Conservation (phyloP, 2,113 vertebrate species). For the Heterotilapia buettikoferi region DNA sequence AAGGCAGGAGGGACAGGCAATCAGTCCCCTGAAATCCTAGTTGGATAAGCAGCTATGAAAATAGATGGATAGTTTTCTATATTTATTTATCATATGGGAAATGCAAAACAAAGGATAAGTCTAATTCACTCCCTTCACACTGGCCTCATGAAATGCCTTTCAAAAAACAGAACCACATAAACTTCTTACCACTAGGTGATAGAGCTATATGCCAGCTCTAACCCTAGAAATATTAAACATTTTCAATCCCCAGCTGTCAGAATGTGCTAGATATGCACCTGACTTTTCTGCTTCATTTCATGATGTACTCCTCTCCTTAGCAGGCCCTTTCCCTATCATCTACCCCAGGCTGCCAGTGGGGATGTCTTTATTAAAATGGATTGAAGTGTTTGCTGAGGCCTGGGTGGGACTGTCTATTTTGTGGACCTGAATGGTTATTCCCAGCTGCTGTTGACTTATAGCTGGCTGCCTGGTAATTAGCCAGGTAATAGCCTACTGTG, state of each 20-base stretch:
- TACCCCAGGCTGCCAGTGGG: neutral
- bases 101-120: neutral
- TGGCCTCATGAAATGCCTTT: neutral
- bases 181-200: neutral
- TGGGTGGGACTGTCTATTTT: conserved; percentile 14
- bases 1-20: neutral
- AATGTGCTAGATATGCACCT: neutral
- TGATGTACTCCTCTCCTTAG: neutral
- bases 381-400: conserved; percentile 49
- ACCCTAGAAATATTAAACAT: neutral
- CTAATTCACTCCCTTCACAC: neutral
- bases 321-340: neutral
- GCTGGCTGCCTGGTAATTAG: conserved; percentile 59
- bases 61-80: neutral
- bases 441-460: conserved; percentile 53
- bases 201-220: neutral
- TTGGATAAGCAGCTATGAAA: neutral
- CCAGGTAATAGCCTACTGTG: conserved; percentile 49
- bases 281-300: neutral
- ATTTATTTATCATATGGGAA: neutral
- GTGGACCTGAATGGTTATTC: conserved; percentile 31
- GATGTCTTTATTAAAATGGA: conserved; percentile 62
- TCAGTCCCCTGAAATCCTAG: neutral
- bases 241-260: neutral
- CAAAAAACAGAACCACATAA: neutral